Evolutionary conservation across 2,888 invertebrate species (phyloP), one percentile per base, ranked within the genome.

Genomic region (Ligdia adustata): DNA sequence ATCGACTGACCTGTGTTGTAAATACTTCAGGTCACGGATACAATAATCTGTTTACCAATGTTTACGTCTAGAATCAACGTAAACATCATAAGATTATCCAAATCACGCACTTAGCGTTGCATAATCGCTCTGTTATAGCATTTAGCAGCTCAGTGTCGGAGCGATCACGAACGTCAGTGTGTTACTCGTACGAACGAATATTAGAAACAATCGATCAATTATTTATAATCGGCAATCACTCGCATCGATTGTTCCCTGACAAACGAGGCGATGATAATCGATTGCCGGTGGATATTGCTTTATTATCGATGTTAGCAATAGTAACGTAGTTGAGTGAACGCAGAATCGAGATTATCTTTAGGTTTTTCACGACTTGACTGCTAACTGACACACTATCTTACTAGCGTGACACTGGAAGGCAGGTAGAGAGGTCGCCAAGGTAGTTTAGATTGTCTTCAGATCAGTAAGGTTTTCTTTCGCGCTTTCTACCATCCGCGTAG

Each of bases 161-260:
- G 37, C 35, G 55, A 73, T 77, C 79, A 79, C 77, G 79, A 78
- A 34, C 26, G 33, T 20, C 15, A 28, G 28, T 34, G 32, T 42
- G 16, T 46, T 50, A 41, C 57, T 62, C 53, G 39, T 40, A 50
- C 49, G 48, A 51, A 60, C n/a, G n/a, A n/a, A n/a, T 65, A 38
- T 55, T 60, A 60, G 51, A 67, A 64, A 70, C 69, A 69, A 75
- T 72, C 68, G 63, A 69, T 72, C 67, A 72, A 70, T 68, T 66
- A 67, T 70, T 61, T 61, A n/a, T n/a, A 60, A 67, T 70, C 62
- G 62, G 59, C 50, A 63, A 68, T 67, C 67, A 60, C 52, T 52
- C 50, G 60, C 48, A 63, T 62, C 64, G 55, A 77, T 74, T 71
- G 66, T 67, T 62, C 42, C 56, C 65, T 68, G 69, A 73, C 71